Evolutionary conservation across 1,140 invertebrate genomes (phyloP).

Genomic region (Daktulosphaira vitifoliae): DNA sequence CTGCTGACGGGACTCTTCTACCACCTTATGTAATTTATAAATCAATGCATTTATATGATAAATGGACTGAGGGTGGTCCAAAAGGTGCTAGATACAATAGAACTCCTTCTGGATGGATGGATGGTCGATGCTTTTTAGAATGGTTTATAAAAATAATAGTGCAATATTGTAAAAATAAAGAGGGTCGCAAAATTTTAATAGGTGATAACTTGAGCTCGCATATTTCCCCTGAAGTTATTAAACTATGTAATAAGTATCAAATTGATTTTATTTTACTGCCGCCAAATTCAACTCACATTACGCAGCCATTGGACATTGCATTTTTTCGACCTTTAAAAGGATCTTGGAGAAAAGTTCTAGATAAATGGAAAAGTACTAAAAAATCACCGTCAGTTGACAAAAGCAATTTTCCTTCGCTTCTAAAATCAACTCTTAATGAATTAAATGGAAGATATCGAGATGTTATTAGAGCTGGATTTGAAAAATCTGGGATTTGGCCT

Average conservation of each 20-base stretch:
- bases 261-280: constrained; percentile 44
- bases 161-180: constrained; percentile 34
- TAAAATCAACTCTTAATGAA: constrained; percentile 38
- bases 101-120: constrained; percentile 41
- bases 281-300: constrained; percentile 44
- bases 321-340: constrained; percentile 43
- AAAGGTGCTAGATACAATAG: constrained; percentile 41
- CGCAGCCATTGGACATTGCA: constrained; percentile 46
- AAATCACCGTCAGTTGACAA: constrained; percentile 26
- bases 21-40: constrained; percentile 43
- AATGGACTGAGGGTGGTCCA: constrained; percentile 42
- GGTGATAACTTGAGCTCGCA: constrained; percentile 45
- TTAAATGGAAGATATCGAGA: constrained; percentile 18
- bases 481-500: constrained; percentile 39
- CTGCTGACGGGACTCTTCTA: constrained; percentile 34
- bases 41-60: constrained; percentile 40
- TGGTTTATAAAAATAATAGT: constrained; percentile 41
- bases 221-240: constrained; percentile 41
- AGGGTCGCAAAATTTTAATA: constrained; percentile 39
- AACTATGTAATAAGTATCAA: constrained; percentile 41
- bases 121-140: constrained; percentile 41
- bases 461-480: constrained; percentile 39
- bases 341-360: constrained; percentile 42
- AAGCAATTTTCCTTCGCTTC: constrained; percentile 36
- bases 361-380: constrained; percentile 38